Evolutionary conservation across 2,888 invertebrate genomes (phyloP), one percentile per base, ranked within the genome.

Genomic region (Selenia dentaria): DNA sequence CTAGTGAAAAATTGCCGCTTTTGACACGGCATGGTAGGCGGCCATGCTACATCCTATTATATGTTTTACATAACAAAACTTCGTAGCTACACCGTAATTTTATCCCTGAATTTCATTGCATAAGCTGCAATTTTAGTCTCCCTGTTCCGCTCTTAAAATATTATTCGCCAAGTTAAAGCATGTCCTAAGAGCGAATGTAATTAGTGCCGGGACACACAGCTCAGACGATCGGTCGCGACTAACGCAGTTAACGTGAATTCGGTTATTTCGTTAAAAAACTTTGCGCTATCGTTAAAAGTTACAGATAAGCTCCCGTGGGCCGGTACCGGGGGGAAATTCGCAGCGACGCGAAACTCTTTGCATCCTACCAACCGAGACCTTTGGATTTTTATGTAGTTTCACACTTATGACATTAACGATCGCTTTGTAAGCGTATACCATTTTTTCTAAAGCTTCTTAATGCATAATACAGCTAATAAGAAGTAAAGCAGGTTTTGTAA

Each of bases 211-310:
- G 56, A 52, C 56, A 41, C 46, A 43, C 46, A 26, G 40, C 46
- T 28, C 55, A 48, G 59, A 57, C 54, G 50, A 59, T 57, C 54
- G 59, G 56, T 33, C 28, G 29, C 43, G 48, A 36, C 51, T 59
- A 59, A 59, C 57, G 71, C 74, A 75, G 83, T 79, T 83, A 80
- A 69, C 79, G 78, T 67, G 63, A 82, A 86, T 87, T 87, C 74
- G 73, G 81, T 88, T 86, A 90, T 87, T 86, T 81, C 83, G 83
- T 87, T 88, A 86, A 87, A 87, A 88, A 89, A 88, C 84, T 89
- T 70, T 65, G 70, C 65, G 79, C 77, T 86, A 85, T 88, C 85
- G 87, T 87, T 85, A 86, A 88, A 90, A 89, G 86, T 88, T 90
- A 70, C 63, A 75, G 74, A 79, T 81, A 79, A 79, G 78, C 82